Conservation (phyloP, 2,888 invertebrate genomes). For the Tuta absoluta region DNA sequence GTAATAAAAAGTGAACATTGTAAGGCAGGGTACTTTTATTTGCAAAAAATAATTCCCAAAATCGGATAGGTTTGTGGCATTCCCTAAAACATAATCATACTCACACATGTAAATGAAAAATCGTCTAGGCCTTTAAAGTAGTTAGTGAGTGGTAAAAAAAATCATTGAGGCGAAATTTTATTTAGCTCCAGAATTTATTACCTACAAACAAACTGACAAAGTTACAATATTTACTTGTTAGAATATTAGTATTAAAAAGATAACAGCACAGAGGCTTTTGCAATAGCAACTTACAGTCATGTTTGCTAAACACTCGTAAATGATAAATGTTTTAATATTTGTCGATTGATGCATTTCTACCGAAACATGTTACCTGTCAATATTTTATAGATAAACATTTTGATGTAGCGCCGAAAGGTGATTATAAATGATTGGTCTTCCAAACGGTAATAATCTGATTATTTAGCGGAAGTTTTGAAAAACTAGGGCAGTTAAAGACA, state of each 20-base stretch:
- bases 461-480: conserved; percentile 14
- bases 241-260: conserved; percentile 19
- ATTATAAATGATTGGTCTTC: conserved; percentile 6
- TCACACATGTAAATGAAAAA: too few relatives aligned
- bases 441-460: background rate
- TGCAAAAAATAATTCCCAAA: too few relatives aligned
- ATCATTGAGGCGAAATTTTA: too few relatives aligned
- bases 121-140: too few relatives aligned
- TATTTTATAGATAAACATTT: conserved; percentile 13
- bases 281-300: conserved; percentile 33
- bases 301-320: conserved; percentile 24
- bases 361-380: conserved; percentile 9
- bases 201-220: too few relatives aligned
- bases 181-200: too few relatives aligned
- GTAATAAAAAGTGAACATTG: too few relatives aligned
- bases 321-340: conserved; percentile 25
- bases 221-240: too few relatives aligned
- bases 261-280: conserved; percentile 39
- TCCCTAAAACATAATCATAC: too few relatives aligned
- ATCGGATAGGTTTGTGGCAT: too few relatives aligned
- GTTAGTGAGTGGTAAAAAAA: too few relatives aligned
- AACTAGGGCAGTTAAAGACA: conserved; percentile 5
- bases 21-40: too few relatives aligned
- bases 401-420: conserved; percentile 6
- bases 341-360: conserved; percentile 22